Percentiles rank a stretch among this genome's conserved stretches.
Evolutionary conservation across 2,113 vertebrate genomes (phyloP).

Genomic region (Stercorarius parasiticus): DNA sequence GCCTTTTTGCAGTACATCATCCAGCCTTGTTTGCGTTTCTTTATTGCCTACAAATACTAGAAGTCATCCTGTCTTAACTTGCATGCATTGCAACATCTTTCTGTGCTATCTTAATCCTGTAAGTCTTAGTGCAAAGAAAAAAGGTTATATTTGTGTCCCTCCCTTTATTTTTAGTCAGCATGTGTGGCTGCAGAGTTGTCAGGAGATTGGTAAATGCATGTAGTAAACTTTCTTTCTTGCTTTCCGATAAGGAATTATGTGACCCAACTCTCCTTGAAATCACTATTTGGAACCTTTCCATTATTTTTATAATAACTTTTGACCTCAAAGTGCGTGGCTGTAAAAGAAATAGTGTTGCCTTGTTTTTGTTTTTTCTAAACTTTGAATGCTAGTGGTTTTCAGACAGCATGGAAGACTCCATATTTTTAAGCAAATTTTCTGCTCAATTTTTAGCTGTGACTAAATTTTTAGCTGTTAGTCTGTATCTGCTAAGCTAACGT

Average conservation of each 20-base stretch:
- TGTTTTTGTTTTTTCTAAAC: background rate
- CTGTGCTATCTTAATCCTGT: background rate
- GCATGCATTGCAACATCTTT: background rate
- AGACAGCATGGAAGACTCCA: background rate
- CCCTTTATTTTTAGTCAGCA: background rate
- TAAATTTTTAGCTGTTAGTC: background rate
- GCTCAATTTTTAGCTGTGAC: fast-evolving
- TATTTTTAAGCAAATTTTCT: background rate
- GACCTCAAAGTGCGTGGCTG: background rate
- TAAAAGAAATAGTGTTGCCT: background rate
- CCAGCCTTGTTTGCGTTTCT: background rate
- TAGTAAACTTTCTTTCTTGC: background rate
- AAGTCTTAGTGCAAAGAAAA: background rate
- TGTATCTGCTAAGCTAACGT: background rate
- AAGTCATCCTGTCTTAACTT: background rate
- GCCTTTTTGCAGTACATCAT: background rate
- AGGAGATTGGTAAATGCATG: background rate
- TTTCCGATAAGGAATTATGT: background rate
- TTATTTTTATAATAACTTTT: background rate
- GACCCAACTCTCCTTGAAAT: background rate
- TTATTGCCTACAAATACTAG: background rate
- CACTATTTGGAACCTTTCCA: background rate
- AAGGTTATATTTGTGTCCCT: background rate
- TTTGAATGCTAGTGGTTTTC: background rate
- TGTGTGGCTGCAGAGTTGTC: background rate